Evolutionary conservation across 2,797 vertebrate species (phyloP).

Genomic region (Astyanax mexicanus): DNA sequence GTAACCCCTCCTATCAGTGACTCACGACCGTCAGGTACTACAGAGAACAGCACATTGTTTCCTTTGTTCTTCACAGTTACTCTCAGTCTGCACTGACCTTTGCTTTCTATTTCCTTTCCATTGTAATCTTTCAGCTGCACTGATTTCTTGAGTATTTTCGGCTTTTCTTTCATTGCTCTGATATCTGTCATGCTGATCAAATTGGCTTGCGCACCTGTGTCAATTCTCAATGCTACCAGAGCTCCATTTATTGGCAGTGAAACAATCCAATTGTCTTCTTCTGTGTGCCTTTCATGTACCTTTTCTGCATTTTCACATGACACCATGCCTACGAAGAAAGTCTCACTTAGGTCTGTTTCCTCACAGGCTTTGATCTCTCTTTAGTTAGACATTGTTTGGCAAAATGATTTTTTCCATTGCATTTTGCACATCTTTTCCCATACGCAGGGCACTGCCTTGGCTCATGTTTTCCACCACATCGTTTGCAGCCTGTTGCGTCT

Average conservation of each 20-base stretch:
- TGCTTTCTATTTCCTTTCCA: slow-evolving; percentile 16
- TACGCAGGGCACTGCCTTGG: slow-evolving; percentile 26
- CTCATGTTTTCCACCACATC: slow-evolving; percentile 10
- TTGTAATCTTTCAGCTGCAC: slow-evolving; percentile 31
- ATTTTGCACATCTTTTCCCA: slow-evolving; percentile 35
- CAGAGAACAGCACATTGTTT: background rate
- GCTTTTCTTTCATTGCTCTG: slow-evolving; percentile 17
- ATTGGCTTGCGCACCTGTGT: slow-evolving; percentile 45
- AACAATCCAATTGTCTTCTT: slow-evolving; percentile 42
- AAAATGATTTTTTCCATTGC: too few relatives aligned
- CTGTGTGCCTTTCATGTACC: background rate
- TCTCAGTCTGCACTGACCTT: slow-evolving; percentile 16
- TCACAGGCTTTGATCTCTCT: slow-evolving; percentile 10
- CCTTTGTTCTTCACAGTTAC: slow-evolving; percentile 21
- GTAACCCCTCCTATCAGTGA: slow-evolving; percentile 18
- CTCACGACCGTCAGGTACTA: slow-evolving; percentile 2
- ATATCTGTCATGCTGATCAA: slow-evolving; percentile 28
- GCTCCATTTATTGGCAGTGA: slow-evolving; percentile 43
- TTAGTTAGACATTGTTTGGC: slow-evolving; percentile 43
- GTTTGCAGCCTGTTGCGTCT: too few relatives aligned
- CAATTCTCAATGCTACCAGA: slow-evolving; percentile 23
- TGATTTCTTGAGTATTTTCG: slow-evolving; percentile 6
- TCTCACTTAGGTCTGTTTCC: slow-evolving; percentile 32
- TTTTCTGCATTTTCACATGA: slow-evolving; percentile 10
- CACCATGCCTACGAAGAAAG: slow-evolving; percentile 49